Evolutionary conservation across 2,888 invertebrate species (phyloP), one percentile per base, ranked within the genome.

Genomic region (Octodonta nipae): DNA sequence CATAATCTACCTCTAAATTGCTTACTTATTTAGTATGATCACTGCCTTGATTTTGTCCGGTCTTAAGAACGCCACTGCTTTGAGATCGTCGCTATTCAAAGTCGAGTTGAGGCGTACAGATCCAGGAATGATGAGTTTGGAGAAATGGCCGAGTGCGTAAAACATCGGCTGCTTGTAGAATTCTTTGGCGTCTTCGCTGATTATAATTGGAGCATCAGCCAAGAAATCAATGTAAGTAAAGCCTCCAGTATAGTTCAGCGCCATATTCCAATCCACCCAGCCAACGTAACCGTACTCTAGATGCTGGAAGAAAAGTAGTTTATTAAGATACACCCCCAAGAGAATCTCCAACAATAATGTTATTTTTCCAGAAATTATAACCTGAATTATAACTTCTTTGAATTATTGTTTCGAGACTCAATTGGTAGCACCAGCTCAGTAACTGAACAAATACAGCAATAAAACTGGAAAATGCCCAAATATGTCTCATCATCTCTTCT

Each of bases 261-360:
- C 78, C 24, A 88, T 61, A 56, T 91, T 89, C 87, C 88, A 91
- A 56, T 91, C 88, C 1, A 82, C 68, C 86, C 87, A 91, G 1
- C 82, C 87, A 13, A 70, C 68, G 0, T 78, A 75, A 61, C 74
- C 78, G 56, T 83, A 71, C 45, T 78, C 73, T 11, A 87, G 52
- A 58, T 81, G 78, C 70, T 79, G 4, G 22, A 4, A 22, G n/a
- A n/a, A n/a, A n/a, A n/a, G n/a, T n/a, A n/a, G n/a, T n/a, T n/a
- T n/a, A n/a, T n/a, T n/a, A n/a, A n/a, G n/a, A n/a, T n/a, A n/a
- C n/a, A n/a, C n/a, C n/a, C n/a, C n/a, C n/a, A n/a, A n/a, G n/a
- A n/a, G n/a, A n/a, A n/a, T n/a, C n/a, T n/a, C n/a, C n/a, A n/a
- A n/a, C n/a, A n/a, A n/a, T n/a, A n/a, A n/a, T n/a, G n/a, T n/a